These are phyloP conservation scores for Hipposideros armiger DNA, from an alignment of 2,113 vertebrate species.

Conservation along the genomic window DNA sequence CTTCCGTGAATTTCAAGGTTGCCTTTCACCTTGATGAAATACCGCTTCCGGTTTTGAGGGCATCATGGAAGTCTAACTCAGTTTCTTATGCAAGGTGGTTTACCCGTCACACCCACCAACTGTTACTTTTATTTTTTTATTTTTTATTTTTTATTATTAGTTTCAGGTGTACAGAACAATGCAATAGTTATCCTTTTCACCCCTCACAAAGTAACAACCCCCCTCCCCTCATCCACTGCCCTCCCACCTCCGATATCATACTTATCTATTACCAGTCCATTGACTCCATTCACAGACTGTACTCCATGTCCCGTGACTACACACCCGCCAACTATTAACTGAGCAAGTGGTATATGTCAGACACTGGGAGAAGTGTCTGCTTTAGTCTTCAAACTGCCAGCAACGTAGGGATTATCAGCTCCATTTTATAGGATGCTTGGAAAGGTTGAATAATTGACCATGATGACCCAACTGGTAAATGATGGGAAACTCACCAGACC, in stretches of 20 bases:
- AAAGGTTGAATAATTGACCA: not conserved
- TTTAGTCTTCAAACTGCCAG: not conserved
- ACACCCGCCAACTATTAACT: not conserved
- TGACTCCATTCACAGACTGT: too few relatives aligned
- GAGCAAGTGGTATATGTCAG: not conserved
- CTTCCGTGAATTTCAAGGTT: conserved; percentile 33
- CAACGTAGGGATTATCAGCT: not conserved
- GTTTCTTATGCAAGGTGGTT: conserved; percentile 26
- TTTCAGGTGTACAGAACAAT: too few relatives aligned
- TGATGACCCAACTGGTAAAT: not conserved
- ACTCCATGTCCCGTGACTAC: not conserved
- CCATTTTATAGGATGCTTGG: not conserved
- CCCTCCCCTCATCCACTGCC: too few relatives aligned
- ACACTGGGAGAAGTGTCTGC: not conserved
- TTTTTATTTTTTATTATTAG: too few relatives aligned
- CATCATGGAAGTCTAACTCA: not conserved
- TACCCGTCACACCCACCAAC: not conserved
- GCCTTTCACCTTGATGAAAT: not conserved
- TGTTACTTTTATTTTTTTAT: not conserved
- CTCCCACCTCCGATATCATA: too few relatives aligned
- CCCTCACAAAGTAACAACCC: too few relatives aligned
- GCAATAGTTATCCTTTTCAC: too few relatives aligned
- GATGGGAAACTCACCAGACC: not conserved
- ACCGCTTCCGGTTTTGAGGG: not conserved
- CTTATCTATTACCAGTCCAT: too few relatives aligned